Evolutionary conservation across 2,797 vertebrate genomes (phyloP), one percentile per base, ranked within the genome.

Genomic region (Ambastaia sidthimunki): DNA sequence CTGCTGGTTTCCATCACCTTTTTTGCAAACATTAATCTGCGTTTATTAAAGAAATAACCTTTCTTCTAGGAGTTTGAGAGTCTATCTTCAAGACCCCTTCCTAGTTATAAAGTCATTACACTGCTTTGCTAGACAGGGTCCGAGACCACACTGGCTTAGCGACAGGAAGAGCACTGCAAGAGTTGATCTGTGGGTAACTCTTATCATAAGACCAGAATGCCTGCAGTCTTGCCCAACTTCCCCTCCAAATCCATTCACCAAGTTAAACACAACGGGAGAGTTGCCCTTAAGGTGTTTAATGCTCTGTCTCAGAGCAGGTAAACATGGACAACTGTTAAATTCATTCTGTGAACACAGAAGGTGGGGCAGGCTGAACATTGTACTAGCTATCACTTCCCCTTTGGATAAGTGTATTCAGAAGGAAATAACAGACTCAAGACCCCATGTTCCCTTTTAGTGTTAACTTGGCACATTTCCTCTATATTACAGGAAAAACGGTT

Each of bases 401-500:
- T 83, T 82, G 73, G 75, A 80, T 73, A 85, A 82, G 69, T 78
- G 54, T 90, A 90, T 90, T 89, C 88, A 90, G 91, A 89, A 87
- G 63, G 68, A 89, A 91, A 93, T 86, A 87, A 80, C 79, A 62
- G 7, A 50, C 60, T 37, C 85, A 81, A 89, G 85, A 86, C 63
- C 85, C 87, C 89, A 90, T 91, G 75, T 83, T 81, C 81, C 83
- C 19, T 78, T 86, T 84, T 84, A 84, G 34, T 48, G 90, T 76
- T 66, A 87, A 90, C 91, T 92, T 93, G 89, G 87, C 91, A 90
- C 88, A 94, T 93, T 93, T 95, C 91, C 92, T 93, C 89, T 88
- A 85, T 88, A 87, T 89, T 90, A 89, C 89, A 90, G 89, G 88
- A 85, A 91, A 80, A 83, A 50, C 0, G 48, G 25, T 67, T 84